Base-by-base conservation (phyloP, 2,797 vertebrate genomes). In the Arrhamphus sclerolepis region DNA sequence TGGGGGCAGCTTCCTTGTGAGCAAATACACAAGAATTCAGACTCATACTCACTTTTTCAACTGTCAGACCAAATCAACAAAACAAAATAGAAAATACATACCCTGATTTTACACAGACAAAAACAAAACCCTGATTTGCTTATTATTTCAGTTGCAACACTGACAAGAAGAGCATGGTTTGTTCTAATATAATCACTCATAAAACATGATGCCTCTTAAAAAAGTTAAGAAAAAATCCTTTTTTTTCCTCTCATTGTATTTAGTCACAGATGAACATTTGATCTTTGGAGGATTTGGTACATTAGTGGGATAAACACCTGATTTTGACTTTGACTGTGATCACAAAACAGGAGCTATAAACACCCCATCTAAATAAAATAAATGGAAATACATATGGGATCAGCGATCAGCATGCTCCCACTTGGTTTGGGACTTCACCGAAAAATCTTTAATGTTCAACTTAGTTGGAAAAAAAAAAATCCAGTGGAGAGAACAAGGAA, bases 401-500 rank as follows among this genome's bases (percentile, higher is more conserved):
- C 40, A 48, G 28, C 20, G 2, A 31, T 50, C 10, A n/a, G 51
- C 26, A n/a, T 40, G 29, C 13, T 40, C 1, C 38, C 26, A 46
- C 38, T 38, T 38, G 34, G 3, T 39, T 69, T 49, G 24, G 18
- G 48, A 52, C 17, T 67, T 61, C 43, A 57, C 17, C 0, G 0
- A 47, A 19, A 69, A 56, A 56, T n/a, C 53, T 55, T 70, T 19
- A 66, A 44, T 79, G 82, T 63, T 70, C 62, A 81, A 56, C 54
- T 76, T 60, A 4, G 14, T 44, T 38, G 19, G 26, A 22, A 13
- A 31, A 24, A 56, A 46, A 21, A 7, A 21, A 21, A 47, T 63
- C 24, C 58, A 56, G 71, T 26, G 66, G 57, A 46, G 22, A 74
- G 58, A 60, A 81, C 69, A 81, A 75, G 74, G 67, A 69, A 60